Base-by-base conservation (phyloP, 2,797 vertebrate species). In the Hydrocynus forskahlii region DNA sequence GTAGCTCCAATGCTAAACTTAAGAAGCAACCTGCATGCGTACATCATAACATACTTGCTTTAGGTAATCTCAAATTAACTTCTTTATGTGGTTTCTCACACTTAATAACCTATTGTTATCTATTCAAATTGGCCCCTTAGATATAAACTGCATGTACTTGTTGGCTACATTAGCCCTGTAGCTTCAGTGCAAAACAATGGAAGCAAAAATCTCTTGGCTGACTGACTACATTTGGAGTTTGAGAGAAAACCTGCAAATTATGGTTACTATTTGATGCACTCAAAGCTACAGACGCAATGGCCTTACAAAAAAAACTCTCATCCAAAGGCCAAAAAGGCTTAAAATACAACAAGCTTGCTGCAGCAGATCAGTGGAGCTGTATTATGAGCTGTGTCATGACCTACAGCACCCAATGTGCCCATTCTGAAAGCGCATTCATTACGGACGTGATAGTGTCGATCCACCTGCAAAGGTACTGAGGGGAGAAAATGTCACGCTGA, bases 401-500 rank as follows among this genome's bases (percentile, higher is more conserved):
- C 29, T 38, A 63, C 45, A 55, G 57, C 40, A 50, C 23, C 6
- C 1, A 25, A 21, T 68, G 55, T 16, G 43, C 68, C 38, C 55
- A n/a, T 77, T 67, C 40, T 76, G 74, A 83, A 78, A 85, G 85
- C 81, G 73, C 76, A 88, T 89, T 88, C 74, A 87, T 90, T 88
- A 89, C 82, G 83, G 81, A 78, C 78, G 79, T 83, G 79, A 79
- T 78, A 52, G 29, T 62, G 73, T 78, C 87, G 81, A 71, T 74
- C 45, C 77, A 83, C 78, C 81, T 82, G 87, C 84, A 63, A 78
- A 88, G 72, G 59, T 82, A 79, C 79, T 78, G 83, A 75, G 67
- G 76, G 75, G 80, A 88, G 83, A 83, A 83, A 91, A 91, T 86
- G 89, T 92, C 91, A 91, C 2, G 16, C 80, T 91, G 91, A 92